Conservation (phyloP, 2,888 invertebrate genomes). For the Kryphioiulus occultus region DNA sequence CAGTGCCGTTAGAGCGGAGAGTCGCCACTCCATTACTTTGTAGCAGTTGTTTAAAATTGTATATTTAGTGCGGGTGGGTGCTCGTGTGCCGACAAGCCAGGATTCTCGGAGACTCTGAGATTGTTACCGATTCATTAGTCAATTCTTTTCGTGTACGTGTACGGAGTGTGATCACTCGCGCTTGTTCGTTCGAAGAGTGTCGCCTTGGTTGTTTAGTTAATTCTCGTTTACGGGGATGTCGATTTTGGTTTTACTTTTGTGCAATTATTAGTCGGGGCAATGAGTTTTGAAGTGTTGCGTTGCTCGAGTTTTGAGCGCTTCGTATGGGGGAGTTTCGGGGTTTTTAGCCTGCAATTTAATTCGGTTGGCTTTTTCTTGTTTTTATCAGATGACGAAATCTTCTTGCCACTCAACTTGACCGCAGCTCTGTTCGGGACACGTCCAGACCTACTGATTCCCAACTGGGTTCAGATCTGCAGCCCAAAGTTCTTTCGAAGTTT, state of each 20-base stretch:
- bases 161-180: constrained; percentile 36
- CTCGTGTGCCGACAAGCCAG: background rate
- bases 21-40: background rate
- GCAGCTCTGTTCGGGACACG: background rate
- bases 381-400: background rate
- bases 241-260: constrained; percentile 1
- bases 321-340: background rate
- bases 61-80: background rate
- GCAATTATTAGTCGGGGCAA: constrained; percentile 10
- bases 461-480: background rate
- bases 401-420: background rate
- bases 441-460: background rate
- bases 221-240: background rate
- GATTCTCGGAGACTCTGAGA: constrained; percentile 21
- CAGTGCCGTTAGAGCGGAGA: constrained; percentile 28
- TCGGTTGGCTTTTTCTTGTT: background rate
- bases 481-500: background rate
- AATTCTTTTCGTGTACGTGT: constrained; percentile 28
- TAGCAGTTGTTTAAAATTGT: constrained; percentile 33
- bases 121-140: constrained; percentile 32
- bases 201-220: background rate
- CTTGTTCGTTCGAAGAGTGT: constrained; percentile 36
- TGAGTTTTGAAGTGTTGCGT: constrained; percentile 5
- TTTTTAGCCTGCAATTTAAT: background rate
- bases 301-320: constrained; percentile 18